phyloP scores from a whole-genome alignment of 2,888 invertebrate species.

The Anagyrus pseudococci region DNA sequence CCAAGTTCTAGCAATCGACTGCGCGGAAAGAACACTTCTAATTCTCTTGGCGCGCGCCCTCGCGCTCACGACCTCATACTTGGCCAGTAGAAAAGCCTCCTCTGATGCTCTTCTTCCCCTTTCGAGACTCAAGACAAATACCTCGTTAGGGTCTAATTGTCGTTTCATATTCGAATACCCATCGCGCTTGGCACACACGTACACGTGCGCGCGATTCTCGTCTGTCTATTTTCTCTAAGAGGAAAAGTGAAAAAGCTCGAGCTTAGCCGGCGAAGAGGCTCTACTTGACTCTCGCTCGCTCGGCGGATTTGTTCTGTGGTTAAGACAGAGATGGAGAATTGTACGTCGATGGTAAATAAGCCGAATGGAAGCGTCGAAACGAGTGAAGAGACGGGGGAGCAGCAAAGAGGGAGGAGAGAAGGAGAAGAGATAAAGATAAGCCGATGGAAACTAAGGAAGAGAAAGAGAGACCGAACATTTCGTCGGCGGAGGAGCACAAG shows the following conservation, averaged over 20 bases:
- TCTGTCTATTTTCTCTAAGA: too few species aligned
- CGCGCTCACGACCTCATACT: too few species aligned
- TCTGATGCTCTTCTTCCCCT: not conserved
- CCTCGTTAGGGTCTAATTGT: conserved; percentile 35
- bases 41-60: too few species aligned
- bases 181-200: not conserved
- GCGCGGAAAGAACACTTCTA: too few species aligned
- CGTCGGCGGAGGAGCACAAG: not conserved
- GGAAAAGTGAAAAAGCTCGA: not conserved
- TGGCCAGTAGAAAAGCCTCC: too few species aligned
- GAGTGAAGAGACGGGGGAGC: too few species aligned
- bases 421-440: conserved; percentile 18
- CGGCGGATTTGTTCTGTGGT: conserved; percentile 1
- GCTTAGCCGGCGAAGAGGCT: not conserved
- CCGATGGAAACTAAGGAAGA: too few species aligned
- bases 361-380: not conserved
- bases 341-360: conserved; percentile 8
- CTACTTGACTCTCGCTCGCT: conserved; percentile 3
- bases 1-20: too few species aligned
- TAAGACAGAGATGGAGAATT: not conserved
- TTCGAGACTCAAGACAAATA: conserved; percentile 12
- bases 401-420: too few species aligned
- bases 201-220: not conserved
- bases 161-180: conserved; percentile 4
- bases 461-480: not conserved